Base-by-base conservation (phyloP, 2,797 vertebrate genomes). In the Anguilla megastoma region DNA sequence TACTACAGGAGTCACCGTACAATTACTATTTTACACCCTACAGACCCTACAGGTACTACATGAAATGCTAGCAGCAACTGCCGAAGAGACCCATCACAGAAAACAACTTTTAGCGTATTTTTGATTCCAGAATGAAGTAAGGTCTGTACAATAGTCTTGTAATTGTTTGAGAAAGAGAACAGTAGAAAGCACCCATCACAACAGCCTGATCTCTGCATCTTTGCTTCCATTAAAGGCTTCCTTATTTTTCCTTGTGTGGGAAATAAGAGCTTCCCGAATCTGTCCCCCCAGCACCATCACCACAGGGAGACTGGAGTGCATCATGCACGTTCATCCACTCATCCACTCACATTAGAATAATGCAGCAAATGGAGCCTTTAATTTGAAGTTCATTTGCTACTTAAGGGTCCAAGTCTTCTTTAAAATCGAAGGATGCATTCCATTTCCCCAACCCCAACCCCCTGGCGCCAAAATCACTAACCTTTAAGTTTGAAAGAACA, bases 361-460 rank as follows among this genome's bases (percentile, higher is more conserved):
- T 95, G 94, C 94, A 95, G 95, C 93, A 95, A 95, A 94, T 91
- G 92, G 95, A 95, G 94, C 94, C 95, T 95, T 94, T 95, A 94
- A 95, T 95, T 95, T 95, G 93, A 95, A 95, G 93, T 95, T 95
- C 94, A 95, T 94, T 92, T 93, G 93, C 93, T 94, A 93, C 95
- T 95, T 92, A 92, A 95, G 95, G 95, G 94, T 93, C 91, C 92
- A 91, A 60, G 30, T 88, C 84, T 85, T 56, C 63, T 85, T 85
- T 94, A 94, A 94, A 94, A 85, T n/a, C 54, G 79, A 16, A 16
- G 93, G 93, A 71, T 33, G 33, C 1, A 30, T 74, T 36, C 74
- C 21, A 66, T n/a, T 66, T 24, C 63, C 63, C 84, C 74, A 86
- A 85, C 94, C 94, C 89, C 86, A 21, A 41, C 83, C 89, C 79